A percentile compares a stretch with the other conserved stretches of the same genome.
phyloP scores from a whole-genome alignment of 2,888 invertebrate species.

The Stomorhina lunata region DNA sequence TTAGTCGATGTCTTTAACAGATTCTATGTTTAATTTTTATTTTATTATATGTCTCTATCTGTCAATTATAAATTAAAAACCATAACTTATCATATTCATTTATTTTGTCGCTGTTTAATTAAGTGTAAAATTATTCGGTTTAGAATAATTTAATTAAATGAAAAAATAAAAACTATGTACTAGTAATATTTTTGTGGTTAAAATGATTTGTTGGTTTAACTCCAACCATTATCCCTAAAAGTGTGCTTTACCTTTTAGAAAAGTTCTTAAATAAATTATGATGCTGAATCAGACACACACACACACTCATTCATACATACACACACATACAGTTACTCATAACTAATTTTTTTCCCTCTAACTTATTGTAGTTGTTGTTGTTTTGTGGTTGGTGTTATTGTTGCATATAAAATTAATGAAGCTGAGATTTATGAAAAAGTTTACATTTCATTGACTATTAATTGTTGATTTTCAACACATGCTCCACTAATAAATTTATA shows the following conservation, averaged over 20 bases:
- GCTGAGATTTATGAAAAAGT: constrained; percentile 31
- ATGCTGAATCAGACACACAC: neutral
- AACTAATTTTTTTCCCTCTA: neutral
- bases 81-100: neutral
- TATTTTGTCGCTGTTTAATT: constrained; percentile 6
- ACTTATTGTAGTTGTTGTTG: neutral
- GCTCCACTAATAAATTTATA: constrained; percentile 20
- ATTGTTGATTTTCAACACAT: constrained; percentile 50
- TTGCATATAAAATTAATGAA: constrained; percentile 33
- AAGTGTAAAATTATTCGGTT: constrained; percentile 25
- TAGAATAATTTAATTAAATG: neutral
- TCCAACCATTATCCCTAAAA: neutral
- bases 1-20: too few species aligned
- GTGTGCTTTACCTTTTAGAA: constrained; percentile 20
- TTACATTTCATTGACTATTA: constrained; percentile 46
- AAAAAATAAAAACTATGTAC: neutral
- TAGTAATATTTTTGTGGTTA: neutral
- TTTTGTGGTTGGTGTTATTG: neutral
- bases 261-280: neutral
- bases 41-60: too few species aligned
- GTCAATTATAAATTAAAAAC: too few species aligned
- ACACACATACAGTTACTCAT: neutral
- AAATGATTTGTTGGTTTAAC: neutral
- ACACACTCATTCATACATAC: constrained; percentile 19
- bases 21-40: too few species aligned